These are phyloP conservation scores for Ridgeia piscesae DNA, from an alignment of 1,140 invertebrate species.

Conservation along the genomic window DNA sequence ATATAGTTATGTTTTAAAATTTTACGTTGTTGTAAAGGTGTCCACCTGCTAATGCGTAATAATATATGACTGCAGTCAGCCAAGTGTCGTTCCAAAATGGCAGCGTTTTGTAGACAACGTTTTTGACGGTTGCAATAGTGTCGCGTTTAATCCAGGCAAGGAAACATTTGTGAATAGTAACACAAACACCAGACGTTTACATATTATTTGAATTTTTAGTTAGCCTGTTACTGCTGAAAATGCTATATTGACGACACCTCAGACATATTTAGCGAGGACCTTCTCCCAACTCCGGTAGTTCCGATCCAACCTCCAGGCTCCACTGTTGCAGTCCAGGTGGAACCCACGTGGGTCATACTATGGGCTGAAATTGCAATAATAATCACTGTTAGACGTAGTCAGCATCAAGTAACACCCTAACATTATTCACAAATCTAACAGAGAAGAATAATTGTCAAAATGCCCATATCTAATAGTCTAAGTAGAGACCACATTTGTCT, in stretches of 20 bases:
- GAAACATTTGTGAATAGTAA: background rate
- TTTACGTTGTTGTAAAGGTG: background rate
- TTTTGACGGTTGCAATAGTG: background rate
- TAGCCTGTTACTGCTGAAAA: background rate
- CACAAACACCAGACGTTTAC: background rate
- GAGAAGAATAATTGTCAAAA: background rate
- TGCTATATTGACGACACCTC: background rate
- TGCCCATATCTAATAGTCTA: background rate
- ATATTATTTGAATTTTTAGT: background rate
- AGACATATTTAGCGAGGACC: background rate
- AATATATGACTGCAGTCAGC: background rate
- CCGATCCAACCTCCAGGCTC: too few relatives aligned
- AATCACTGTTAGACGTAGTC: background rate
- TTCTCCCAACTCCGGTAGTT: background rate
- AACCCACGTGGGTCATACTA: background rate
- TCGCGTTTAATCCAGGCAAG: background rate
- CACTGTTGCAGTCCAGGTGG: background rate
- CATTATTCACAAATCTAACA: background rate
- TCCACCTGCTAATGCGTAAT: background rate
- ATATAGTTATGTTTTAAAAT: background rate
- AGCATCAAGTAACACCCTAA: background rate
- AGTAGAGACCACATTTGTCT: too few relatives aligned
- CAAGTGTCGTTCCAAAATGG: background rate
- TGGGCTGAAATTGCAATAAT: background rate
- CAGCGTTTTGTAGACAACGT: background rate